Base-by-base conservation (phyloP, 2,113 vertebrate genomes). In the Caranx melampygus region DNA sequence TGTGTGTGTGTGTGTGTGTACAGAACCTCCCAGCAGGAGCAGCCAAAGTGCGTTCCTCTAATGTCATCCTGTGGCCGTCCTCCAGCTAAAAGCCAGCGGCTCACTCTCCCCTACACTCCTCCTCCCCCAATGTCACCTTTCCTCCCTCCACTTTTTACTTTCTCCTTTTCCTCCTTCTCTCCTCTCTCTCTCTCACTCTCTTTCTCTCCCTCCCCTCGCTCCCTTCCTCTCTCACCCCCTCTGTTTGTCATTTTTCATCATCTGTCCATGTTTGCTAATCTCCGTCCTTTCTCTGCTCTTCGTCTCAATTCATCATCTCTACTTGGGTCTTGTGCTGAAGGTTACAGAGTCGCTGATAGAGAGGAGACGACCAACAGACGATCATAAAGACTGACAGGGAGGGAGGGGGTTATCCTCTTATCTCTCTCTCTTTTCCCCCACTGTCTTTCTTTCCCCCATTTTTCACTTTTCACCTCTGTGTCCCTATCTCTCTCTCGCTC, bases 211-310 rank as follows among this genome's bases (percentile, higher is more conserved):
- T 64, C 16, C 34, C 73, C n/a, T 54, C 64, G 6, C 61, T n/a
- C 11, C 15, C 49, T 40, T 42, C 77, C 77, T 21, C 75, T 64
- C 63, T n/a, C 70, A 40, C 66, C 64, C 67, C 55, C 44, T 45
- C 58, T 89, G 89, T 94, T 93, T 94, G 93, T 94, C 94, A 94
- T 94, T 93, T 95, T 93, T 93, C 92, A 93, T 93, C 91, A 93
- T 92, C 91, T 66, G 82, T 87, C 87, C 66, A 66, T 94, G 90
- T 94, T 92, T 88, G 87, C 90, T 94, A 92, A 95, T 95, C 93
- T 93, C 73, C 79, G 88, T 93, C 88, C 93, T 94, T 87, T 93
- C 91, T 83, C 88, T 89, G 86, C 86, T 92, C 93, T 90, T 88
- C 82, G 72, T 91, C 92, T 91, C 94, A 83, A 94, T 95, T 94